phyloP scores from a whole-genome alignment of 2,113 vertebrate genomes.

The Trogon surrucura region DNA sequence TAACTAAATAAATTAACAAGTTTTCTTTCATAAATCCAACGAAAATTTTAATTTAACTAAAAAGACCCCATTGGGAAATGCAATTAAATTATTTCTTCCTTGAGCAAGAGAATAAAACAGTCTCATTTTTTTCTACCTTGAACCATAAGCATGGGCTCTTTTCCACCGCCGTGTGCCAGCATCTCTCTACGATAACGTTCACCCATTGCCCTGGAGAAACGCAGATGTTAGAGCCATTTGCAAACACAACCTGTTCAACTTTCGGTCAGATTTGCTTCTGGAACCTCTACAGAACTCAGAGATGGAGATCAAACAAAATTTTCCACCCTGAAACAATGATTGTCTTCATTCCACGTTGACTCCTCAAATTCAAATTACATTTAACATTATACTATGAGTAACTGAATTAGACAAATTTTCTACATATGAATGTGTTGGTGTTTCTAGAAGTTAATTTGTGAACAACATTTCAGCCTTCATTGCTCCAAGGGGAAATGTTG shows the following conservation, averaged over 20 bases:
- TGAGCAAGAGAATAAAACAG: not conserved
- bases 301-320: not conserved
- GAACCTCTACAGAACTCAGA: not conserved
- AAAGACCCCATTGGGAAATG: not conserved
- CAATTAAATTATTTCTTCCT: not conserved
- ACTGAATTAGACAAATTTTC: not conserved
- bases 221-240: slow-evolving; percentile 65
- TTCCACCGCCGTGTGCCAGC: slow-evolving; percentile 93
- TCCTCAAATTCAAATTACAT: slow-evolving; percentile 24
- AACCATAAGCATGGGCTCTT: slow-evolving; percentile 93
- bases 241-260: not conserved
- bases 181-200: slow-evolving; percentile 95
- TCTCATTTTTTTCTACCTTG: slow-evolving; percentile 82
- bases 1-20: not conserved
- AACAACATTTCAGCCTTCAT: not conserved
- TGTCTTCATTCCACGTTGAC: not conserved
- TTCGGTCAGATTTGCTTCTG: not conserved
- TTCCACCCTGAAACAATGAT: not conserved
- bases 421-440: not conserved
- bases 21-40: not conserved
- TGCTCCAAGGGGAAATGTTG: not conserved
- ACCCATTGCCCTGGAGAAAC: slow-evolving; percentile 86
- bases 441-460: not conserved
- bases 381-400: not conserved
- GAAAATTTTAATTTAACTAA: not conserved